Evolutionary conservation across 2,113 vertebrate species (phyloP).

Genomic region (Labrus mixtus): DNA sequence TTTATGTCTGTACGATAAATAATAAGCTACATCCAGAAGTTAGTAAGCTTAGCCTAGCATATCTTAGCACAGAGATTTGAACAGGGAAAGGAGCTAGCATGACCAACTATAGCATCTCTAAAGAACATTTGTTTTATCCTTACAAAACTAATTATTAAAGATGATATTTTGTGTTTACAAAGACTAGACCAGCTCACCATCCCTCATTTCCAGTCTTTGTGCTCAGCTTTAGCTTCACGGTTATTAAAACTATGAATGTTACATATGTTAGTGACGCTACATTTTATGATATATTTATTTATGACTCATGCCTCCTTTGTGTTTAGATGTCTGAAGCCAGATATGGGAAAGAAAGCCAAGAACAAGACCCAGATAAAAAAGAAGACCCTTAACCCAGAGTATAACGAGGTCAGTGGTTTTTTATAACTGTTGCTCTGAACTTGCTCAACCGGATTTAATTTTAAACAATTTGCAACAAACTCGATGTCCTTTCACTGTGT

Average conservation of each 20-base stretch:
- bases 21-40: too few species aligned
- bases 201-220: too few species aligned
- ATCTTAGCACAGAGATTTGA: too few species aligned
- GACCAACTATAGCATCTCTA: too few species aligned
- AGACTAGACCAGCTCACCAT: too few species aligned
- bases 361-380: slow-evolving; percentile 97
- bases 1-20: too few species aligned
- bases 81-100: too few species aligned
- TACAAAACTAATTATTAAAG: too few species aligned
- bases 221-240: too few species aligned
- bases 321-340: slow-evolving; percentile 92
- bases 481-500: neutral
- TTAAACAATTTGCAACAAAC: slow-evolving; percentile 50
- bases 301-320: neutral
- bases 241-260: neutral
- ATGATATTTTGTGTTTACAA: too few species aligned
- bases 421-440: neutral
- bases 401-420: slow-evolving; percentile 89
- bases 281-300: neutral
- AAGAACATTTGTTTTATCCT: too few species aligned
- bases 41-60: too few species aligned
- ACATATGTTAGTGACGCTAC: neutral
- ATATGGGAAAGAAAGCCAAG: slow-evolving; percentile 97
- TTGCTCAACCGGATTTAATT: neutral
- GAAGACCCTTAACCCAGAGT: slow-evolving; percentile 96